A percentile compares a stretch with the other conserved stretches of the same genome.
phyloP scores from a whole-genome alignment of 2,888 invertebrate species.

The Rhagium mordax region DNA sequence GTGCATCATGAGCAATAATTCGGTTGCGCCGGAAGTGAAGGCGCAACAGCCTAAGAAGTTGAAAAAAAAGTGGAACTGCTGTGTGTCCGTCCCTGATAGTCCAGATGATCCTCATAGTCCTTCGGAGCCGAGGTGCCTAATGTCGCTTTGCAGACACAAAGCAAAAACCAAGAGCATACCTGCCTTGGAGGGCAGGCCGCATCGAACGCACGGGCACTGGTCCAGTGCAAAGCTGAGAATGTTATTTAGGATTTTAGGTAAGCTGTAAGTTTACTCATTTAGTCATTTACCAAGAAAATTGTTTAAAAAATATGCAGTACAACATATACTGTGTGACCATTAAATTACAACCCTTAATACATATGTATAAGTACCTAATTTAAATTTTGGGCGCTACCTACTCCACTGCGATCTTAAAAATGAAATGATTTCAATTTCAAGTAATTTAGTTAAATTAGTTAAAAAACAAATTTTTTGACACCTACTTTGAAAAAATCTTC shows the following conservation, averaged over 20 bases:
- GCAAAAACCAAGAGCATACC: slow-evolving; percentile 59
- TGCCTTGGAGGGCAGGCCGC: slow-evolving; percentile 60
- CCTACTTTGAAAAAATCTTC: neutral
- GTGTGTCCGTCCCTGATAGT: slow-evolving; percentile 74
- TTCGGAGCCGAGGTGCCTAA: slow-evolving; percentile 65
- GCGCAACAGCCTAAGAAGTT: slow-evolving; percentile 58
- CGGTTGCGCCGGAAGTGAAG: slow-evolving; percentile 59
- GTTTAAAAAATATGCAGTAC: too few relatives aligned
- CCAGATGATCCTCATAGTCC: slow-evolving; percentile 74
- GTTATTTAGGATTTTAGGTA: slow-evolving; percentile 66
- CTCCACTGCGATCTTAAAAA: too few relatives aligned
- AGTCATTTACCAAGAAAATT: neutral
- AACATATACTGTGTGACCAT: too few relatives aligned
- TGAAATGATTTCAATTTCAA: too few relatives aligned
- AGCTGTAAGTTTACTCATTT: slow-evolving; percentile 20
- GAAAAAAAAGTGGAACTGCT: slow-evolving; percentile 75
- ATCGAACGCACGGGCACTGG: slow-evolving; percentile 66
- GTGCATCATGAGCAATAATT: slow-evolving; percentile 61
- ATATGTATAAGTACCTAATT: too few relatives aligned
- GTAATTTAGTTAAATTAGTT: too few relatives aligned
- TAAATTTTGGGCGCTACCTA: too few relatives aligned
- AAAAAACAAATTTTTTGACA: too few relatives aligned
- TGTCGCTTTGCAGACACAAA: slow-evolving; percentile 67
- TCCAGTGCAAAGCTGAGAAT: slow-evolving; percentile 69
- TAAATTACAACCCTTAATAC: too few relatives aligned